phyloP scores from a whole-genome alignment of 2,888 invertebrate genomes.

The Melieria picta region DNA sequence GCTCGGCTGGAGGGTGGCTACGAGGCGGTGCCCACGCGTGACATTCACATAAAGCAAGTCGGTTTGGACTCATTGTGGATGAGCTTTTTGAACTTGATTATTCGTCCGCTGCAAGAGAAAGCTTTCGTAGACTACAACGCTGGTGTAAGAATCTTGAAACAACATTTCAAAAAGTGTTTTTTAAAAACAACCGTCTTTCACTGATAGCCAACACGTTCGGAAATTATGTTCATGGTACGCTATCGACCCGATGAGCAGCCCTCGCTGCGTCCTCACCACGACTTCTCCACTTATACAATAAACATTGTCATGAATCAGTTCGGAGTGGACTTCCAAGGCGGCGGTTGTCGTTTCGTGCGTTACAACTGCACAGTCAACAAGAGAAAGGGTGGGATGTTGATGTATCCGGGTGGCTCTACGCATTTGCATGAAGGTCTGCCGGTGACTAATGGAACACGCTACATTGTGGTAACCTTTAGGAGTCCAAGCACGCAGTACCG shows the following conservation, averaged over 20 bases:
- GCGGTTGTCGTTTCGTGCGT: conserved; percentile 92
- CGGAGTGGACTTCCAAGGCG: conserved; percentile 85
- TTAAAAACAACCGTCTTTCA: conserved; percentile 28
- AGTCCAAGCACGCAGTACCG: conserved; percentile 78
- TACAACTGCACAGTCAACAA: conserved; percentile 95
- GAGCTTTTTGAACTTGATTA: conserved; percentile 85
- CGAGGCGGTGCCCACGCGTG: conserved; percentile 97
- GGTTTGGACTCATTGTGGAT: conserved; percentile 88
- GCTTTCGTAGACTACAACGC: conserved; percentile 91
- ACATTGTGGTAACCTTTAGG: conserved; percentile 98
- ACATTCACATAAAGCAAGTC: conserved; percentile 95
- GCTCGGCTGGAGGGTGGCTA: conserved; percentile 90
- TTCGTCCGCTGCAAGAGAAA: conserved; percentile 90
- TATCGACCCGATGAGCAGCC: conserved; percentile 98
- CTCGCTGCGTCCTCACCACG: conserved; percentile 93
- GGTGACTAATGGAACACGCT: conserved; percentile 91
- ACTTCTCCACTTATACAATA: conserved; percentile 99
- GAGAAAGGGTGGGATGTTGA: conserved; percentile 82
- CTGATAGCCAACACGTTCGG: conserved; percentile 83
- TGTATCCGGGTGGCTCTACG: conserved; percentile 97
- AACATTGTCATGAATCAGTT: conserved; percentile 91
- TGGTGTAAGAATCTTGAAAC: conserved; percentile 70
- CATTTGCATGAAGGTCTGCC: conserved; percentile 96
- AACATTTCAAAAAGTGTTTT: conserved; percentile 17
- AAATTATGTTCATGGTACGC: conserved; percentile 98